Percentiles rank a stretch among this genome's conserved stretches.
phyloP scores from a whole-genome alignment of 2,797 vertebrate species.

The Clarias fuscus region DNA sequence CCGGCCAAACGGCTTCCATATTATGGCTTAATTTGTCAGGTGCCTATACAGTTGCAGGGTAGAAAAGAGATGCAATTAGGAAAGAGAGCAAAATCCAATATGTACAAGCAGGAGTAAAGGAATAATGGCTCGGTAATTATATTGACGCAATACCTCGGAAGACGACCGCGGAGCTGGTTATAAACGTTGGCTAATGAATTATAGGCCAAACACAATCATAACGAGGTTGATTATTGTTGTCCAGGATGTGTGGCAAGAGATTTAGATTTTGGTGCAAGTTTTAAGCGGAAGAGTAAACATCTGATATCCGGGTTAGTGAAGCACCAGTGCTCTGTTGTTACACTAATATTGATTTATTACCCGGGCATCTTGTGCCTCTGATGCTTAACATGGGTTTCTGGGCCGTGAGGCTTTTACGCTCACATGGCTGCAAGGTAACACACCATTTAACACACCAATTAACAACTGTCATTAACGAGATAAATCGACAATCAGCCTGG shows the following conservation, averaged over 20 bases:
- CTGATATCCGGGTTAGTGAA: neutral
- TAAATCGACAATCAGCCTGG: constrained; percentile 35
- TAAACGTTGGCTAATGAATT: neutral
- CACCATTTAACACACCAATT: constrained; percentile 11
- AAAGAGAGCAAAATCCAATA: constrained; percentile 13
- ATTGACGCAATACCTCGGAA: neutral
- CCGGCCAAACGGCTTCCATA: neutral
- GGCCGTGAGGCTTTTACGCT: neutral
- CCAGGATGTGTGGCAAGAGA: neutral
- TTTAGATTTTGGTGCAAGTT: neutral
- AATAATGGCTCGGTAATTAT: neutral
- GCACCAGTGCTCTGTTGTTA: neutral
- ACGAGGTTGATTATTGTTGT: neutral
- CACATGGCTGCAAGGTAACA: neutral
- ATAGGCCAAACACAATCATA: neutral
- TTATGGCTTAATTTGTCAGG: neutral
- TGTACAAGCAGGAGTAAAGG: neutral
- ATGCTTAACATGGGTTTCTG: constrained; percentile 3
- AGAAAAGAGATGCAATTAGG: neutral
- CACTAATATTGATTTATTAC: constrained; percentile 11
- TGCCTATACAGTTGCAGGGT: neutral
- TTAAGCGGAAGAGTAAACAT: constrained; percentile 4
- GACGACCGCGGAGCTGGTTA: neutral
- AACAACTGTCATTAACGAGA: constrained; percentile 51
- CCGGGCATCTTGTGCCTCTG: constrained; percentile 5